phyloP scores from a whole-genome alignment of 2,113 vertebrate species.

The Gymnarchus niloticus region DNA sequence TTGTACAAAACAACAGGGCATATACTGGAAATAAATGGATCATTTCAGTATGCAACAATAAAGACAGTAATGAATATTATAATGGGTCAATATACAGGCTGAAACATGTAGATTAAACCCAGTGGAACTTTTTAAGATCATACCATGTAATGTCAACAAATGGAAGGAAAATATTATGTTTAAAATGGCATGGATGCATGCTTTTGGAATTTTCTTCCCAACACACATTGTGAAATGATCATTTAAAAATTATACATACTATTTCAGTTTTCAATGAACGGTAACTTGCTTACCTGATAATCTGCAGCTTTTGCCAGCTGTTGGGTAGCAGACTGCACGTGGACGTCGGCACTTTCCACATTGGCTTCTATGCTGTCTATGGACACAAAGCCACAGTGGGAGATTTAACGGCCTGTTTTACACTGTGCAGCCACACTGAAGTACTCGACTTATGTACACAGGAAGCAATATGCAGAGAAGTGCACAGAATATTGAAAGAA shows the following conservation, averaged over 20 bases:
- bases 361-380: constrained; percentile 99
- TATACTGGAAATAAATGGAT: not conserved
- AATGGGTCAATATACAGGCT: not conserved
- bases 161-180: not conserved
- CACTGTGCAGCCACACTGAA: not conserved
- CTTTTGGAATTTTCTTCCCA: not conserved
- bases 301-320: constrained; percentile 79
- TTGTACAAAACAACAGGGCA: not conserved
- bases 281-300: constrained; percentile 75
- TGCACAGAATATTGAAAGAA: not conserved
- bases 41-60: not conserved
- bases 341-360: constrained; percentile 79
- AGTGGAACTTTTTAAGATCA: not conserved
- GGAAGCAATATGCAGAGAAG: not conserved
- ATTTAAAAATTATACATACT: not conserved
- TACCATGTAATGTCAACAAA: not conserved
- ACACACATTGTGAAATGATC: not conserved
- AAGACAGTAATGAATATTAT: not conserved
- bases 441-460: not conserved
- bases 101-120: not conserved
- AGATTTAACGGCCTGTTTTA: not conserved
- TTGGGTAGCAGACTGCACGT: constrained; percentile 81
- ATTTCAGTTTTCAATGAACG: not conserved
- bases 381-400: constrained; percentile 12
- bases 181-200: not conserved